Conservation (phyloP, 1,140 invertebrate genomes). For the Metaphire vulgaris region DNA sequence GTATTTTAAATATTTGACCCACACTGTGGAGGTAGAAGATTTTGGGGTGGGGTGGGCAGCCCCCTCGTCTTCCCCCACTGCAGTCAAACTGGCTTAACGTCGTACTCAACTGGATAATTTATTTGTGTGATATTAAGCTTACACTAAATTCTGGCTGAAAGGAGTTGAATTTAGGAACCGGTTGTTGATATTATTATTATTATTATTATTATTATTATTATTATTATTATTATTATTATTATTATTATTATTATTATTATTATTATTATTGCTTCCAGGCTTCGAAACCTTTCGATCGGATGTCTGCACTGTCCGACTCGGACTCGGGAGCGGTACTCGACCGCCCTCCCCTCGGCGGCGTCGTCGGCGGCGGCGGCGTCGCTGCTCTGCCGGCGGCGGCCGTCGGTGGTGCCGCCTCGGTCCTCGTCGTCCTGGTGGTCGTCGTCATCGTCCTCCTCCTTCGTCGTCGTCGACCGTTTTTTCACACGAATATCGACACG, state of each 20-base stretch:
- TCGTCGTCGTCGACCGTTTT: slow-evolving; percentile 20
- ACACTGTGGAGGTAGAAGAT: too few relatives aligned
- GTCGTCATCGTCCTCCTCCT: slow-evolving; percentile 30
- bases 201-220: neutral
- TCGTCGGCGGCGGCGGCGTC: neutral
- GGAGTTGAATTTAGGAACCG: neutral
- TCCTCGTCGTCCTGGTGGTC: slow-evolving; percentile 27
- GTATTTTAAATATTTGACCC: too few relatives aligned
- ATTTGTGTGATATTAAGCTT: too few relatives aligned
- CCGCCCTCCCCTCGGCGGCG: too few relatives aligned
- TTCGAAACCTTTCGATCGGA: neutral
- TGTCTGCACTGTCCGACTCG: neutral
- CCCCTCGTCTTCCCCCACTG: too few relatives aligned
- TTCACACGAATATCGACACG: slow-evolving; percentile 11
- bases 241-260: neutral
- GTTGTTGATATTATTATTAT: neutral
- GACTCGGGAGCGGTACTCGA: neutral
- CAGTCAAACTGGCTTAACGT: too few relatives aligned
- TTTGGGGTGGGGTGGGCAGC: too few relatives aligned
- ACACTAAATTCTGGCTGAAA: too few relatives aligned
- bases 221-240: neutral
- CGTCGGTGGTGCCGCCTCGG: neutral
- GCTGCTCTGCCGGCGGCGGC: neutral
- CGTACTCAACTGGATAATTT: too few relatives aligned
- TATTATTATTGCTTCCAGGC: neutral